These are phyloP conservation scores for Crypturellus undulatus DNA, from an alignment of 2,113 vertebrate genomes.

Conservation along the genomic window DNA sequence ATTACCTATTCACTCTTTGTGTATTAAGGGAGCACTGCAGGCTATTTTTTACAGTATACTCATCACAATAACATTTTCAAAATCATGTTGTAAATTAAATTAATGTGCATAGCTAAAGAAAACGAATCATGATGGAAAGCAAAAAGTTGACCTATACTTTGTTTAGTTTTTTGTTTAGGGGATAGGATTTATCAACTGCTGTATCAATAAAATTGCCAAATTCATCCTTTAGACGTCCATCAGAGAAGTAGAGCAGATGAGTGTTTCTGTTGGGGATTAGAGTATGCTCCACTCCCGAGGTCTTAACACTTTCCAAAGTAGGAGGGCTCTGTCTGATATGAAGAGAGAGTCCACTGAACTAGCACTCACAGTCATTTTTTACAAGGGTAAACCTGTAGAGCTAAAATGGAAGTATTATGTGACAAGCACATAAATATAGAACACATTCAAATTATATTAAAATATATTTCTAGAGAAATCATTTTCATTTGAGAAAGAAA, in stretches of 20 bases:
- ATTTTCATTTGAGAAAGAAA: background rate
- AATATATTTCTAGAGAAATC: background rate
- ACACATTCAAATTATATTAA: background rate
- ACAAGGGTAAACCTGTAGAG: background rate
- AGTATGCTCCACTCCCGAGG: background rate
- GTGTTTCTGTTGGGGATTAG: background rate
- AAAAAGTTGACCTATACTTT: background rate
- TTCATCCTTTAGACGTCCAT: background rate
- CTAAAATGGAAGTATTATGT: background rate
- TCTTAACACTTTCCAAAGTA: background rate
- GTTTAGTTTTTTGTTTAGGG: fast-evolving
- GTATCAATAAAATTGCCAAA: background rate
- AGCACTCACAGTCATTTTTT: background rate
- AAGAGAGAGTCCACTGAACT: background rate
- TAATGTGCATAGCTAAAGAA: background rate
- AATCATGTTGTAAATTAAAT: background rate
- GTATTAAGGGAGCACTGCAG: background rate
- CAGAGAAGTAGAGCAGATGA: background rate
- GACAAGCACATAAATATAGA: background rate
- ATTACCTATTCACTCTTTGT: background rate
- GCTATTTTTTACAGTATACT: background rate
- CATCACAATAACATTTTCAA: background rate
- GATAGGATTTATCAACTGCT: background rate
- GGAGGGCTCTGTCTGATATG: background rate
- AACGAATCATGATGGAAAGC: background rate